Evolutionary conservation across 2,888 invertebrate genomes (phyloP), one percentile per base, ranked within the genome.

Genomic region (Tachina fera): DNA sequence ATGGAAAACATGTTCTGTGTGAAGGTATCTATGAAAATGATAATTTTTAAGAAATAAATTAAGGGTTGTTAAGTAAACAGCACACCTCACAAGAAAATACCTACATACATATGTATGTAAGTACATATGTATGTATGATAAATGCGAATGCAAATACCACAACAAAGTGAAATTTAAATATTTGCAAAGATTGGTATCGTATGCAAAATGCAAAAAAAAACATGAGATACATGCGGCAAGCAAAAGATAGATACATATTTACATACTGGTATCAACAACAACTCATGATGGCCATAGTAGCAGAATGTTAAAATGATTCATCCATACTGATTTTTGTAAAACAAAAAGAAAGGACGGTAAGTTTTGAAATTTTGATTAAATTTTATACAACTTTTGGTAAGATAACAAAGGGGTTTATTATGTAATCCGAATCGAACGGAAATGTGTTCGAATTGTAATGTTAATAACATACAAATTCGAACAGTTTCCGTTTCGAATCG

Each of bases 21-120:
- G 39, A 53, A 63, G 56, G 53, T 56, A 56, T 39, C 43, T 56
- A 47, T 19, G 53, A 51, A 60, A 77, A 77, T 45, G 13, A 51
- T 63, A 56, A 79, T 39, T 51, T 56, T 63, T 22, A 56, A 19
- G 9, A 58, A 74, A 67, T n/a, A 49, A 19, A 51, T 80, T 67
- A 80, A 60, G 80, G 80, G 80, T 67, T 65, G 72, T 58, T 80
- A 45, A 70, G 31, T 13, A 76, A 56, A 39, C 72, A 72, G 19
- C n/a, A 74, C 72, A 60, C 61, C 74, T 51, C n/a, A 11, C 9
- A 39, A 60, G 41, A 9, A 61, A 22, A 77, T 51, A 47, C 14
- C 3, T 51, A 51, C 9, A 10, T n/a, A n/a, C n/a, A n/a, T n/a
- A n/a, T n/a, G n/a, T n/a, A n/a, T n/a, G n/a, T n/a, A n/a, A n/a